Evolutionary conservation across 2,113 vertebrate species (phyloP), one percentile per base, ranked within the genome.

Genomic region (Ictalurus furcatus): DNA sequence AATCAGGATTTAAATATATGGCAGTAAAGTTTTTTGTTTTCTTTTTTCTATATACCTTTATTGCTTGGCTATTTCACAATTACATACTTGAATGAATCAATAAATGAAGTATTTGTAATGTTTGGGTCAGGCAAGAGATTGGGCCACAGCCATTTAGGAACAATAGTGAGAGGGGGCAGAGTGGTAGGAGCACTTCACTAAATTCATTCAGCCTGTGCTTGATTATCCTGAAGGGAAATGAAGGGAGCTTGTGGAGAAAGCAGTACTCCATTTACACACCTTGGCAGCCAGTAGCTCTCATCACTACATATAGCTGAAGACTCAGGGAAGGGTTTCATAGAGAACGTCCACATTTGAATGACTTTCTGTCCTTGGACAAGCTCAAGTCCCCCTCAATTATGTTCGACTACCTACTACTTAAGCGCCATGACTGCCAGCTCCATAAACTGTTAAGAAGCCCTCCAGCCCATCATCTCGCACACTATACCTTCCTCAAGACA

Each of bases 21-120:
- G 71, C 34, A 76, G 37, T 23, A 11, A 7, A 12, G 30, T 3
- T 21, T 4, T 76, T 8, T 76, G 2, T 1, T 76, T 95, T 88
- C 44, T 23, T 3, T 79, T 76, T 84, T 19, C 61, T 48, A 25
- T 28, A 1, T 28, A 1, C 6, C 1, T 44, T 44, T 25, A 44
- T 25, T 76, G 73, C 40, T 76, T 25, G 9, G 40, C 17, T 44
- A 76, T 76, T 44, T 76, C 9, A 74, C 34, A 74, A 37, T 40
- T 74, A 12, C 71, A 74, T 23, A 21, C 19, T 74, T 73, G 69
- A 19, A 73, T 67, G 65, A 44, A 44, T 44, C 0, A 67, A 67
- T n/a, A 67, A 67, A 67, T 67, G 30, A 73, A 19, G 34, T 34
- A 34, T 17, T 37, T 40, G 34, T 74, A 40, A 17, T 3, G 30